Conservation (phyloP, 2,797 vertebrate species). For the Dendrocincla tyrannina region DNA sequence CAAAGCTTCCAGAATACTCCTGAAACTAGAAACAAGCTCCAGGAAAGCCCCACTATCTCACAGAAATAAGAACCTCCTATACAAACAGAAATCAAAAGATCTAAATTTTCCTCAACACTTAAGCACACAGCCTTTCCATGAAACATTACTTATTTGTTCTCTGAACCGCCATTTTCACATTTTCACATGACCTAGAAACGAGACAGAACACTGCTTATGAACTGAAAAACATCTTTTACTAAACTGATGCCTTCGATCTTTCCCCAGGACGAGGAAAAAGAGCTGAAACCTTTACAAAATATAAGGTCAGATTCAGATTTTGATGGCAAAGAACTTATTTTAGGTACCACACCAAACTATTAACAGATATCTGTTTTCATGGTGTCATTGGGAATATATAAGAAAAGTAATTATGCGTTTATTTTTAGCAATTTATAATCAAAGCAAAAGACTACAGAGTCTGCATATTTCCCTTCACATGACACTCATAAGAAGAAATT, state of each 20-base stretch:
- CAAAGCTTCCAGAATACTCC: not conserved
- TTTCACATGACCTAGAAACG: not conserved
- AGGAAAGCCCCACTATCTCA: not conserved
- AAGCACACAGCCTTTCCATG: not conserved
- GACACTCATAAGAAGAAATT: not conserved
- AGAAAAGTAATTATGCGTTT: not conserved
- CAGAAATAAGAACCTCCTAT: not conserved
- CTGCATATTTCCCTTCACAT: not conserved
- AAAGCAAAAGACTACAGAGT: not conserved
- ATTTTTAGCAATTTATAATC: not conserved
- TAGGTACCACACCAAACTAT: not conserved
- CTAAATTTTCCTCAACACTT: not conserved
- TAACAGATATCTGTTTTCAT: not conserved
- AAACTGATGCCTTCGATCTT: not conserved
- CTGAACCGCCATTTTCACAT: not conserved
- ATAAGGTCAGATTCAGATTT: not conserved
- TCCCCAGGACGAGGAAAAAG: not conserved
- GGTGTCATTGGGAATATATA: not conserved
- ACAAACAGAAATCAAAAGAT: not conserved
- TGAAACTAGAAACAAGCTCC: not conserved
- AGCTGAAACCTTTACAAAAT: not conserved
- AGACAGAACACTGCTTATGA: not conserved
- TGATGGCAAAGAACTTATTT: not conserved
- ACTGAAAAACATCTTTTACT: not conserved
- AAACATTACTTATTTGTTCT: not conserved